Evolutionary conservation across 2,797 vertebrate species (phyloP).

Genomic region (Melanotaenia maccullochi): DNA sequence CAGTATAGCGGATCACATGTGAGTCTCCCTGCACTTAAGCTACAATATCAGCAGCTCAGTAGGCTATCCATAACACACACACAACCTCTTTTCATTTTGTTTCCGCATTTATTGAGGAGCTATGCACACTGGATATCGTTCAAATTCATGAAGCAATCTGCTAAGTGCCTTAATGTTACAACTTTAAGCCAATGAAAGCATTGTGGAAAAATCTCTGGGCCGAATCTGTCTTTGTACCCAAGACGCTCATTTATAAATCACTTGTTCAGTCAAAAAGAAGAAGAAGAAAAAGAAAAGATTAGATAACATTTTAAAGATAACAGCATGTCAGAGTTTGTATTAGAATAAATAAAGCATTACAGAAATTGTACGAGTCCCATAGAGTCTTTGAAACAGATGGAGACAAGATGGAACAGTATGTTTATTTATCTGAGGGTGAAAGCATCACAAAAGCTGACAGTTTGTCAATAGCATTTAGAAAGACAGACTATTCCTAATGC

Average conservation of each 20-base stretch:
- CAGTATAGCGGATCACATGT: slow-evolving; percentile 77
- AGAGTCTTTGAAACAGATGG: slow-evolving; percentile 66
- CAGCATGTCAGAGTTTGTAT: slow-evolving; percentile 67
- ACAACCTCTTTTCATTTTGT: slow-evolving; percentile 42
- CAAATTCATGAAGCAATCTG: slow-evolving; percentile 72
- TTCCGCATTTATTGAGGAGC: slow-evolving; percentile 52
- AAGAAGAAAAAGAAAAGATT: slow-evolving; percentile 47
- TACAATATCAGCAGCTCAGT: slow-evolving; percentile 71
- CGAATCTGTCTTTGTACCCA: slow-evolving; percentile 62
- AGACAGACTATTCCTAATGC: slow-evolving; percentile 31
- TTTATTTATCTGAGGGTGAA: slow-evolving; percentile 63
- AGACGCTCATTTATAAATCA: slow-evolving; percentile 73
- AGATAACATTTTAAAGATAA: slow-evolving; percentile 68
- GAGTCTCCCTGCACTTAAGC: slow-evolving; percentile 77
- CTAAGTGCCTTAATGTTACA: slow-evolving; percentile 70
- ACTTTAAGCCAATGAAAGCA: slow-evolving; percentile 69
- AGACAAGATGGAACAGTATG: slow-evolving; percentile 42
- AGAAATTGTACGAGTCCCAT: slow-evolving; percentile 39
- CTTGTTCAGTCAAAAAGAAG: slow-evolving; percentile 62
- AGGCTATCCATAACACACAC: slow-evolving; percentile 66
- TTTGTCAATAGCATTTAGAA: slow-evolving; percentile 48
- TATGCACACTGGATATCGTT: slow-evolving; percentile 62
- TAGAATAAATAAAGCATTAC: slow-evolving; percentile 68
- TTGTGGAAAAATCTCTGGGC: slow-evolving; percentile 44
- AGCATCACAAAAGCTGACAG: slow-evolving; percentile 52